Evolutionary conservation across 2,888 invertebrate species (phyloP).

Genomic region (Andrena minutula): DNA sequence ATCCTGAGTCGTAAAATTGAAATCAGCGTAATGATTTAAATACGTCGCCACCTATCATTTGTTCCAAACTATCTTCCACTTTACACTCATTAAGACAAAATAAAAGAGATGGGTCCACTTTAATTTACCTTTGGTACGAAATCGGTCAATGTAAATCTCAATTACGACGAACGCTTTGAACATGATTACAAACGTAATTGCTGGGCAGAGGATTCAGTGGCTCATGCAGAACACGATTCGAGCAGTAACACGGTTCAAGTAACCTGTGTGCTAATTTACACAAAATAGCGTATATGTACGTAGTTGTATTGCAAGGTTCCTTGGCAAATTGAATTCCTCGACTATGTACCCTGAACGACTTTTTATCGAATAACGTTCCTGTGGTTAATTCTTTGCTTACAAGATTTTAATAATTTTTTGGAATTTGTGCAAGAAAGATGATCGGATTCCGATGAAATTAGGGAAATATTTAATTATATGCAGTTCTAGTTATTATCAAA

Average conservation of each 20-base stretch:
- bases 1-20: background rate
- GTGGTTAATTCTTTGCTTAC: constrained; percentile 15
- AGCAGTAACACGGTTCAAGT: constrained; percentile 28
- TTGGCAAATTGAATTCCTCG: constrained; percentile 17
- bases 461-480: background rate
- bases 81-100: too few relatives aligned
- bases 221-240: constrained; percentile 27
- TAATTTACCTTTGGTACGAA: background rate
- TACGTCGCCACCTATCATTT: too few relatives aligned
- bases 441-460: background rate
- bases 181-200: constrained; percentile 34
- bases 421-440: background rate
- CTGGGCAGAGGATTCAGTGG: constrained; percentile 16
- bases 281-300: constrained; percentile 35
- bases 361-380: constrained; percentile 12
- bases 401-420: constrained; percentile 10
- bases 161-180: constrained; percentile 23
- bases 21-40: background rate
- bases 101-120: background rate
- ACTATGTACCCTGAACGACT: background rate
- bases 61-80: too few relatives aligned
- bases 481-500: background rate
- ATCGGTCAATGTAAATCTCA: background rate
- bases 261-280: constrained; percentile 49
- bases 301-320: background rate